Conservation (phyloP, 2,888 invertebrate genomes). For the Philereme transversata region DNA sequence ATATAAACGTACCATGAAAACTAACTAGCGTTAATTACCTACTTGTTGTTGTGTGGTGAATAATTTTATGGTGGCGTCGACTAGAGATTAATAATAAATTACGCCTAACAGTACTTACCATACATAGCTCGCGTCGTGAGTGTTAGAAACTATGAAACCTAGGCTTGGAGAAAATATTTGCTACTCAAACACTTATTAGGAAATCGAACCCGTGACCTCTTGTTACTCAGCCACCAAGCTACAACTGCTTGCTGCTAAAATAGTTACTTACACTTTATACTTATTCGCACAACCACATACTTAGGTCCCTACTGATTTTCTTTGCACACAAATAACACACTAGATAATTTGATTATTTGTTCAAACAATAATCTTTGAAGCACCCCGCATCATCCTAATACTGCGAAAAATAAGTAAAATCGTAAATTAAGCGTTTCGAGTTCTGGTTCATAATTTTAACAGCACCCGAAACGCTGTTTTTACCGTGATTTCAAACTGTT, state of each 20-base stretch:
- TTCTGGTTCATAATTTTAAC: no score
- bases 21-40: conserved; percentile 15
- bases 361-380: no score
- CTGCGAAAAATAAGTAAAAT: no score
- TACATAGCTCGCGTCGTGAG: conserved; percentile 21
- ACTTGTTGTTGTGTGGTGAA: conserved; percentile 13
- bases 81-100: conserved; percentile 16
- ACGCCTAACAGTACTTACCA: conserved; percentile 1
- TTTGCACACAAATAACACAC: no score
- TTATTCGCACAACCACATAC: no score
- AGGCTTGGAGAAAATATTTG: conserved; percentile 15
- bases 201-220: conserved; percentile 17
- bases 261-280: background rate
- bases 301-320: no score
- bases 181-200: conserved; percentile 9
- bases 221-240: background rate
- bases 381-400: no score
- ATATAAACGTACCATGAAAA: conserved; percentile 16
- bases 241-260: background rate
- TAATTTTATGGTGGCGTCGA: conserved; percentile 20
- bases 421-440: no score
- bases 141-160: conserved; percentile 6
- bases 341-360: no score
- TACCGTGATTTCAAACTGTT: no score
- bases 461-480: no score